These are phyloP conservation scores for Sebastes hubbsi DNA, from an alignment of 2,797 vertebrate species.

Conservation along the genomic window DNA sequence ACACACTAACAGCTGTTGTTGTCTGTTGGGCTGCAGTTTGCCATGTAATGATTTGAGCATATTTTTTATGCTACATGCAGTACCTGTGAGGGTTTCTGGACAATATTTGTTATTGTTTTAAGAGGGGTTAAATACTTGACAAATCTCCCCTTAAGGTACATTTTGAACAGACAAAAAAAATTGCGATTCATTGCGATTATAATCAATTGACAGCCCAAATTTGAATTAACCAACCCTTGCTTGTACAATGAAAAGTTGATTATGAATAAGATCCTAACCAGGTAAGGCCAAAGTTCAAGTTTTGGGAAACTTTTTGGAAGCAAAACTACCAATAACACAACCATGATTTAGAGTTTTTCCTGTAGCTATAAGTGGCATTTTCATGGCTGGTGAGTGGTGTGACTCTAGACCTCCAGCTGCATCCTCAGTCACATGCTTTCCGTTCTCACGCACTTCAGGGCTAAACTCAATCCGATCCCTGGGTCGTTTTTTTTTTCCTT, in stretches of 20 bases:
- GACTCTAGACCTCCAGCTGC: neutral
- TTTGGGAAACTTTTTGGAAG: neutral
- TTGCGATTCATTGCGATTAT: accelerated
- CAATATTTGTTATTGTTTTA: too few relatives aligned
- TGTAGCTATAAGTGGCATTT: neutral
- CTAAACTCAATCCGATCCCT: neutral
- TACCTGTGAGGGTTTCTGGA: too few relatives aligned
- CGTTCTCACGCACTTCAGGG: neutral
- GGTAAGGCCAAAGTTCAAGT: neutral
- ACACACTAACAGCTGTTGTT: too few relatives aligned
- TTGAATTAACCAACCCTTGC: too few relatives aligned
- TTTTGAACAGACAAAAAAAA: too few relatives aligned
- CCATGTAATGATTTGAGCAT: too few relatives aligned
- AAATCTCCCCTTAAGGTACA: too few relatives aligned
- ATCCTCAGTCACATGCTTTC: neutral
- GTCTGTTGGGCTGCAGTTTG: accelerated
- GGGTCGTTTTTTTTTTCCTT: neutral
- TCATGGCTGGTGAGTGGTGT: neutral
- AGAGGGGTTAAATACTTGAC: too few relatives aligned
- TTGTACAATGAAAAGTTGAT: neutral
- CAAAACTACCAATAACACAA: neutral
- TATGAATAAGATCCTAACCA: neutral
- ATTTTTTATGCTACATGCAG: too few relatives aligned
- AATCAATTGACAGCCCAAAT: too few relatives aligned
- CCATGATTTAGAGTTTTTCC: neutral